Base-by-base conservation (phyloP, 2,797 vertebrate species). In the Chelon labrosus region DNA sequence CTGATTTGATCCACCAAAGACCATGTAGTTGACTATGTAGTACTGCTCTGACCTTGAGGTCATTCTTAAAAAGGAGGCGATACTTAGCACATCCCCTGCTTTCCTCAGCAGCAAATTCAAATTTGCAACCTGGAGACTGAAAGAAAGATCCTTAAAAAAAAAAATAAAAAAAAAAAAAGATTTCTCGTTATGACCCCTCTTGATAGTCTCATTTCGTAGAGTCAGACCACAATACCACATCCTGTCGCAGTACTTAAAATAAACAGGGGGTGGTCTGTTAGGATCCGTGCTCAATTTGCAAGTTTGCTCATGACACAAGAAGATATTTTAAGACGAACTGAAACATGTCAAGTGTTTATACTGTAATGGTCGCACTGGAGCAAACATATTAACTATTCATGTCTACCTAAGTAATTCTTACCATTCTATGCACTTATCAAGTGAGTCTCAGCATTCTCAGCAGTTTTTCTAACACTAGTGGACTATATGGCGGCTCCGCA, bases 201-300 rank as follows among this genome's bases (percentile, higher is more conserved):
- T 52, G 19, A 76, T 62, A 35, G 51, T 69, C 80, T 67, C 38
- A 49, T 50, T 54, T 38, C 42, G 35, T 39, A 7, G 0, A 59
- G 58, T 70, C 64, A 70, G 38, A 74, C 76, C 82, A 39, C 84
- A 63, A 70, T 7, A 58, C 85, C 84, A 90, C 87, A 76, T 88
- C 84, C 85, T 85, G 85, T 68, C 22, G 59, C 73, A 53, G 59
- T 1, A 3, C 73, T 79, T 71, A 77, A 81, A 85, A 84, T 82
- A 87, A 75, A 79, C 66, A 10, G 27, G 10, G 19, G 47, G 20
- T 73, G 4, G 31, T 58, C 53, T 72, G 61, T 9, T 5, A 25
- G 56, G 70, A 78, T 75, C 20, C 54, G n/a, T 59, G 68, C 58
- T 41, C 7, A 6, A 54, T n/a, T 53, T 57, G 70, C 54, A 60